phyloP scores from a whole-genome alignment of 2,888 invertebrate species.

The Melinaea menophilus region DNA sequence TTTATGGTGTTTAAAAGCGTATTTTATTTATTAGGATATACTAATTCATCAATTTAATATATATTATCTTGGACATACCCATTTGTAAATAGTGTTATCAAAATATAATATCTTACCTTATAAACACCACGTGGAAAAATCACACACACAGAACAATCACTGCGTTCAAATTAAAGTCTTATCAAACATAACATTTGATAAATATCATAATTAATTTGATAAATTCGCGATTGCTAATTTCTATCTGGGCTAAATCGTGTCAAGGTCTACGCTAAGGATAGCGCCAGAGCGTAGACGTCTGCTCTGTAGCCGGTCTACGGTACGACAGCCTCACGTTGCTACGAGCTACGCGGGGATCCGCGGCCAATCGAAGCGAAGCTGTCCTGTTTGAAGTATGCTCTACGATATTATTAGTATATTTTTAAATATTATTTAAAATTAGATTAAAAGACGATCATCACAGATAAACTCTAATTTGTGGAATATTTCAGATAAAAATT shows the following conservation, averaged over 20 bases:
- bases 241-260: conserved; percentile 63
- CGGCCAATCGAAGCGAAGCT: conserved; percentile 76
- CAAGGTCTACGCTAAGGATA: conserved; percentile 50
- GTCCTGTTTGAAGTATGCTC: conserved; percentile 60
- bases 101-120: conserved; percentile 43
- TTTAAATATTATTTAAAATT: conserved; percentile 16
- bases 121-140: conserved; percentile 41
- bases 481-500: too few relatives aligned
- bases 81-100: background rate
- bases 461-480: too few relatives aligned
- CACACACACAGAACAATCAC: conserved; percentile 51
- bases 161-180: conserved; percentile 17
- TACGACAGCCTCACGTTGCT: conserved; percentile 75
- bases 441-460: conserved; percentile 8
- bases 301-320: conserved; percentile 69
- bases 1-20: too few relatives aligned
- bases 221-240: conserved; percentile 31
- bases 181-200: conserved; percentile 23
- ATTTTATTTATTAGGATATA: too few relatives aligned
- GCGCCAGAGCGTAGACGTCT: conserved; percentile 67
- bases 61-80: too few relatives aligned
- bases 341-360: conserved; percentile 74
- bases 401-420: conserved; percentile 36
- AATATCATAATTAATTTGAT: conserved; percentile 27
- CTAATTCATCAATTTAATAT: too few relatives aligned